Percentiles rank a stretch among this genome's conserved stretches.
Evolutionary conservation across 2,797 vertebrate species (phyloP).

Genomic region (Hoplostethus atlanticus): DNA sequence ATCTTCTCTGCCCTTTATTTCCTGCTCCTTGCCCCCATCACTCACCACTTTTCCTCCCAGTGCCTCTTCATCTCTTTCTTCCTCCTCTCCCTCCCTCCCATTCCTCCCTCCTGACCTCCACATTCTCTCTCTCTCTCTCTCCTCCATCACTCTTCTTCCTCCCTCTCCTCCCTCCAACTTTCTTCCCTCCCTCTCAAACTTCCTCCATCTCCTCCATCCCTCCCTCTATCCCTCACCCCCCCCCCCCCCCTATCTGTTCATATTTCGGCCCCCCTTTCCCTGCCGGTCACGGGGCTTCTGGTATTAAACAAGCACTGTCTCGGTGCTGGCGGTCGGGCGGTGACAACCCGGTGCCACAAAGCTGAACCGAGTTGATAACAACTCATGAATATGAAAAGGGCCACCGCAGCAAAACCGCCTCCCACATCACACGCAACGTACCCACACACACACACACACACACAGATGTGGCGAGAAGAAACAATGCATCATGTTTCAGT

Average conservation of each 20-base stretch:
- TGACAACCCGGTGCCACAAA: conserved; percentile 47
- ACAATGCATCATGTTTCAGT: conserved; percentile 27
- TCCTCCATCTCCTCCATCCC: conserved; percentile 1
- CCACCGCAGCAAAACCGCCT: conserved; percentile 9
- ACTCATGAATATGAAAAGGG: conserved; percentile 64
- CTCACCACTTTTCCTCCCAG: no score
- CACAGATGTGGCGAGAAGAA: conserved; percentile 16
- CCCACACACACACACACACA: conserved; percentile 9
- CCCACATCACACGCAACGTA: conserved; percentile 2
- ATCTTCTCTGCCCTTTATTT: no score
- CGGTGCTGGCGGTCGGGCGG: conserved; percentile 23
- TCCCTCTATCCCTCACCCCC: background rate
- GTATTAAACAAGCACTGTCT: conserved; percentile 43
- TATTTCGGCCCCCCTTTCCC: conserved; percentile 37
- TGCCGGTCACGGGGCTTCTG: conserved; percentile 25
- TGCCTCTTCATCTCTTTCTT: background rate
- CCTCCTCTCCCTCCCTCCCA: no score
- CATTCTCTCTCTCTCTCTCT: background rate
- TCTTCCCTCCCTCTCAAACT: no score
- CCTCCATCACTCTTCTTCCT: background rate
- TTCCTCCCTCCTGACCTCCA: background rate
- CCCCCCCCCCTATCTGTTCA: background rate
- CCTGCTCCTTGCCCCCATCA: no score
- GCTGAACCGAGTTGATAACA: conserved; percentile 69
- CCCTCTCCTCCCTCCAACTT: background rate